Conservation (phyloP, 2,888 invertebrate species). For the Erebia ligea region DNA sequence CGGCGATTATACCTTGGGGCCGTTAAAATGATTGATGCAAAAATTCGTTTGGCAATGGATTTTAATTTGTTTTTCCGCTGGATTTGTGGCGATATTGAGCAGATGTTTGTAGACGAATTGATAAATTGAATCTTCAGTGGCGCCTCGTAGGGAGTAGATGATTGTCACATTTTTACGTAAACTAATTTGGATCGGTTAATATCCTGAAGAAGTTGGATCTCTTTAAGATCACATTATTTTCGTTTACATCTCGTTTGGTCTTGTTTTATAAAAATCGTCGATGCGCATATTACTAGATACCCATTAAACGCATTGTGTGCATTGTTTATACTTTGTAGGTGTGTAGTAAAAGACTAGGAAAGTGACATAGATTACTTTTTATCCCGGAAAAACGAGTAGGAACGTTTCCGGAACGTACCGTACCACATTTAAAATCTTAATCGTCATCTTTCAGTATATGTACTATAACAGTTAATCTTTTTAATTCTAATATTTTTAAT, state of each 20-base stretch:
- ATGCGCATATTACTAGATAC: not conserved
- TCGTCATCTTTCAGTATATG: too few relatives aligned
- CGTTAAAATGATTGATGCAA: constrained; percentile 64
- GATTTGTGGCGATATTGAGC: constrained; percentile 27
- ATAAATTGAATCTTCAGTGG: not conserved
- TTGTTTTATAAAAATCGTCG: not conserved
- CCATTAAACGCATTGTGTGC: too few relatives aligned
- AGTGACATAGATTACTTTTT: too few relatives aligned
- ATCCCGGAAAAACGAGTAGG: too few relatives aligned
- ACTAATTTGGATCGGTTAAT: not conserved
- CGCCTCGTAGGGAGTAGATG: not conserved
- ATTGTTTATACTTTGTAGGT: too few relatives aligned
- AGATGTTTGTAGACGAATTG: constrained; percentile 23
- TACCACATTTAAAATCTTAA: too few relatives aligned
- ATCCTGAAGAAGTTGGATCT: not conserved
- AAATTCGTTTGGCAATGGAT: constrained; percentile 70
- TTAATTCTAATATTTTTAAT: too few relatives aligned
- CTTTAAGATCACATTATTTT: not conserved
- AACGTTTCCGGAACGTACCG: too few relatives aligned
- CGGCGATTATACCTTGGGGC: constrained; percentile 67
- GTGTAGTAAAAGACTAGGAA: not conserved
- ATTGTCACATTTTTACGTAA: constrained; percentile 2
- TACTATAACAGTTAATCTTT: too few relatives aligned
- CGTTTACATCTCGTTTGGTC: not conserved
- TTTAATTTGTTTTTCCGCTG: constrained; percentile 46